Evolutionary conservation across 2,888 invertebrate genomes (phyloP), one percentile per base, ranked within the genome.

Genomic region (Mesopsocus fuscifrons): DNA sequence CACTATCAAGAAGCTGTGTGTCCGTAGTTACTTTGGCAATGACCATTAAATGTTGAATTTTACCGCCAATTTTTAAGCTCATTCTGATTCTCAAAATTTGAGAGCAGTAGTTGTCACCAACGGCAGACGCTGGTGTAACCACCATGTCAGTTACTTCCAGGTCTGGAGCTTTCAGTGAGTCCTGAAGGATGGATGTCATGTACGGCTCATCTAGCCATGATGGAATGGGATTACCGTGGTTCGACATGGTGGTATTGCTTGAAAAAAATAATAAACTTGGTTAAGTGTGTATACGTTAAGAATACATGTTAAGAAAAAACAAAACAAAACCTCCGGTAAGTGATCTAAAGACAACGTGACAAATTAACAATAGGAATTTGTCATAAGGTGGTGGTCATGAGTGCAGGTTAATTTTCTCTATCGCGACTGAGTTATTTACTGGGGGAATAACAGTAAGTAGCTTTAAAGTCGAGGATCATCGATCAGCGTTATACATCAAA

Each of bases 241-340:
- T 38, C 4, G 38, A 38, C 34, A 34, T 34, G 26, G 26, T 26
- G 11, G n/a, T n/a, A n/a, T n/a, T n/a, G n/a, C 30, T 30, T 11
- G 9, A n/a, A 30, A 30, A 30, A 30, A 30, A 30, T 30, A 30
- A 30, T 30, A 30, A 30, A 11, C 30, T n/a, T n/a, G n/a, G n/a
- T n/a, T n/a, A n/a, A n/a, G n/a, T n/a, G n/a, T n/a, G n/a, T n/a
- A n/a, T n/a, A n/a, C n/a, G n/a, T n/a, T n/a, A n/a, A n/a, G n/a
- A n/a, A n/a, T n/a, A n/a, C n/a, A n/a, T n/a, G n/a, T n/a, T n/a
- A n/a, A n/a, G n/a, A n/a, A n/a, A n/a, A n/a, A n/a, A n/a, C n/a
- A n/a, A n/a, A n/a, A n/a, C n/a, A n/a, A n/a, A n/a, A n/a, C n/a
- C n/a, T n/a, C n/a, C n/a, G n/a, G n/a, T n/a, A n/a, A n/a, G n/a